Evolutionary conservation across 2,797 vertebrate genomes (phyloP).

Genomic region (Lutjanus argentimaculatus): DNA sequence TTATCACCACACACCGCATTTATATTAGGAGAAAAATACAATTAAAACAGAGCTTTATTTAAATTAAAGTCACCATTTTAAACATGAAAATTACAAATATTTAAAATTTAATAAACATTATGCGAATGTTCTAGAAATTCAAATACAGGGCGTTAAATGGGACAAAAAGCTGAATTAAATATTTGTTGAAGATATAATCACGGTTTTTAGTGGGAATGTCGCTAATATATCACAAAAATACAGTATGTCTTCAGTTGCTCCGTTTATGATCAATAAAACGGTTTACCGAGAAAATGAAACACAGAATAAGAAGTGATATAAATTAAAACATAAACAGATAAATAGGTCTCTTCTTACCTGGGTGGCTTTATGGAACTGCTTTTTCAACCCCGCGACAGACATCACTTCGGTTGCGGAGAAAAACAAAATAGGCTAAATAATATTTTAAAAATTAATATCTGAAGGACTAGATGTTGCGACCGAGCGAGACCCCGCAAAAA

Average conservation of each 20-base stretch:
- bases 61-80: neutral
- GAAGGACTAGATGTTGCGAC: neutral
- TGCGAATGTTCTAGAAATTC: too few species aligned
- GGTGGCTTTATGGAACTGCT: slow-evolving; percentile 95
- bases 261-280: too few species aligned
- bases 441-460: neutral
- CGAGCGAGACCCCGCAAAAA: too few species aligned
- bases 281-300: neutral
- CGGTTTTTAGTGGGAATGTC: neutral
- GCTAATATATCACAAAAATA: too few species aligned
- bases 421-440: too few species aligned
- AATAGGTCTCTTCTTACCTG: slow-evolving; percentile 83
- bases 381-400: slow-evolving; percentile 93
- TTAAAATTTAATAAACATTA: too few species aligned
- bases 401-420: slow-evolving; percentile 72
- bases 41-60: too few species aligned
- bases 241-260: too few species aligned
- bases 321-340: neutral
- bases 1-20: neutral
- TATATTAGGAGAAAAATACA: too few species aligned
- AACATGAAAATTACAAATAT: neutral
- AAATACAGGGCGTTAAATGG: too few species aligned
- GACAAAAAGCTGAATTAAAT: neutral
- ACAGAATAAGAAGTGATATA: neutral
- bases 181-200: neutral